Percentiles rank a stretch among this genome's conserved stretches.
Evolutionary conservation across 2,113 vertebrate genomes (phyloP).

Genomic region (Poecile atricapillus): DNA sequence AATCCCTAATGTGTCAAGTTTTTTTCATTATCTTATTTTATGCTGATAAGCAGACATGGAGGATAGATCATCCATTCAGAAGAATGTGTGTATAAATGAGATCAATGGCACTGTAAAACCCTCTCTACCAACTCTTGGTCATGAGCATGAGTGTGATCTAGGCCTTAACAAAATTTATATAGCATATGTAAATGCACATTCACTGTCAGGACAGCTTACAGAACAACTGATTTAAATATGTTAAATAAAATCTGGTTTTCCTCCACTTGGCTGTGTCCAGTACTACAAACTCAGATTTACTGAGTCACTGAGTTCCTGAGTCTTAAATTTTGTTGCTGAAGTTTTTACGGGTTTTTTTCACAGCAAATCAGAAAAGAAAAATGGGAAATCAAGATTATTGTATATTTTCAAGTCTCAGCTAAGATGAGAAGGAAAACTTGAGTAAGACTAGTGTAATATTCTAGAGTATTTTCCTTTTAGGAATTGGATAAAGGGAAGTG

Average conservation of each 20-base stretch:
- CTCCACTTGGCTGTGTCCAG: neutral
- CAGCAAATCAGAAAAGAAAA: neutral
- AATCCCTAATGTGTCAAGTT: neutral
- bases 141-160: neutral
- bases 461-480: neutral
- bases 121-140: neutral
- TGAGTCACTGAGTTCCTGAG: neutral
- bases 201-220: neutral
- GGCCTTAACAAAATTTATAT: neutral
- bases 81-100: neutral
- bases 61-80: neutral
- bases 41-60: neutral
- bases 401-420: neutral
- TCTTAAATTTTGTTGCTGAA: neutral
- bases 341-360: neutral
- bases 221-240: neutral
- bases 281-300: neutral
- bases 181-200: neutral
- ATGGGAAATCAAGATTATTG: neutral
- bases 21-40: neutral
- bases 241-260: neutral
- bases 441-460: neutral
- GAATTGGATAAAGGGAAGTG: neutral
- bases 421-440: neutral
- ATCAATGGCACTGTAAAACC: neutral